Base-by-base conservation (phyloP, 1,140 invertebrate genomes). In the Saccostrea cuccullata region DNA sequence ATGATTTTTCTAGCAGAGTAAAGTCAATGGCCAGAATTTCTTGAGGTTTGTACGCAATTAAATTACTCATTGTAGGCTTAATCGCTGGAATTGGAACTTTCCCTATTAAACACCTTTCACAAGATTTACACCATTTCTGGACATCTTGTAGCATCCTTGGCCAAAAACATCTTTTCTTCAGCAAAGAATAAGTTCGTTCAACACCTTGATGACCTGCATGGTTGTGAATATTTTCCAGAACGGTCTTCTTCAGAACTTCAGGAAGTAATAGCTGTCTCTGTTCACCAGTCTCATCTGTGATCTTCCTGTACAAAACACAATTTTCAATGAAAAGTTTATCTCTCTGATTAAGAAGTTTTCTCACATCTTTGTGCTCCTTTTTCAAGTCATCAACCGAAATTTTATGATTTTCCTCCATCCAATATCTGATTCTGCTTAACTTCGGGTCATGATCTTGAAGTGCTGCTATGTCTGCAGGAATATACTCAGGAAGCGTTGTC, bases 1-100 rank as follows among this genome's bases (percentile, higher is more conserved):
- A 86, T 26, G 90, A 60, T 85, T 83, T 84, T 26, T 90, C 87
- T 9, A 88, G 47, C 13, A 88, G 12, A 23, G 86, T 90, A 55
- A 85, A 90, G 36, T 91, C 90, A 20, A 90, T 86, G 12, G 89
- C 67, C 55, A 90, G 30, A 67, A 88, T 86, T 77, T 89, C 87
- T 36, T 84, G 58, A n/a, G 89, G 90, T 15, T 88, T 58, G 67
- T 26, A 55, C 11, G 90, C 89, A 26, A 85, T 26, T 26, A 91
- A 82, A 20, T 82, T 56, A 13, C 87, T 60, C 67, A 91, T 88
- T 36, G 30, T 36, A 47, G 84, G 47, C 56, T 77, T 47, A 55
- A 89, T 26, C 60, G 30, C 26, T 87, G 26, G 26, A 84, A 85
- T 40, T 55, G 86, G 15, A 82, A 17, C 30, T 36, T 36, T 36